Evolutionary conservation across 2,113 vertebrate genomes (phyloP), one percentile per base, ranked within the genome.

Genomic region (Chamaetylas fuelleborni): DNA sequence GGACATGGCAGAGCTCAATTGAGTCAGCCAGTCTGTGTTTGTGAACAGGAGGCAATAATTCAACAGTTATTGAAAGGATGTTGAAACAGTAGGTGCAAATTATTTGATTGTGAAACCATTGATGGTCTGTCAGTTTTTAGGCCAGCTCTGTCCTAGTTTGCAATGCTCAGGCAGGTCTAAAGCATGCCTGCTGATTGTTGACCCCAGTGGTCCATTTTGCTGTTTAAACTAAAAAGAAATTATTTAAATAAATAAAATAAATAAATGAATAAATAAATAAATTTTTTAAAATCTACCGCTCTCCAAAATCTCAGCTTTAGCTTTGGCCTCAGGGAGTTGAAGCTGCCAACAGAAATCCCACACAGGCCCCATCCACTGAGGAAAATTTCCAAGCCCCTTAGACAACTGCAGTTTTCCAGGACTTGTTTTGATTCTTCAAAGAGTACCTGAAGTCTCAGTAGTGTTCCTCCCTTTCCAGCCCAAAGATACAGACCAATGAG

Each of bases 101-200:
- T 90, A 61, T 90, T 93, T 67, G 74, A 70, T 51, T 83, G 71
- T 66, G 85, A 94, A 95, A 82, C 56, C 74, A 81, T 43, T 70
- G 54, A 66, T 51, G 79, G 67, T 65, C 71, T 91, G 62, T 58
- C 62, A 82, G 43, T 77, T 90, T 43, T 71, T 47, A 56, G 64
- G 50, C 71, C 58, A 87, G 6, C 26, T 57, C 66, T 92, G 54
- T 80, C 53, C 73, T 57, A 76, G 36, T 84, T 91, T 89, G 58
- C 50, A 91, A 61, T 72, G 70, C 24, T 42, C 66, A 90, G 25
- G 62, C 28, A 94, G 38, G 58, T 86, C 67, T 79, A 92, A 86
- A 92, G 18, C n/a, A 77, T 42, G 33, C n/a, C 54, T 2, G 19
- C 23, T 2, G 4, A 57, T 61, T 0, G 0, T 19, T 65, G 25